A percentile compares a stretch with the other conserved stretches of the same genome.
Conservation (phyloP, 2,113 vertebrate genomes). For the Hipposideros armiger region DNA sequence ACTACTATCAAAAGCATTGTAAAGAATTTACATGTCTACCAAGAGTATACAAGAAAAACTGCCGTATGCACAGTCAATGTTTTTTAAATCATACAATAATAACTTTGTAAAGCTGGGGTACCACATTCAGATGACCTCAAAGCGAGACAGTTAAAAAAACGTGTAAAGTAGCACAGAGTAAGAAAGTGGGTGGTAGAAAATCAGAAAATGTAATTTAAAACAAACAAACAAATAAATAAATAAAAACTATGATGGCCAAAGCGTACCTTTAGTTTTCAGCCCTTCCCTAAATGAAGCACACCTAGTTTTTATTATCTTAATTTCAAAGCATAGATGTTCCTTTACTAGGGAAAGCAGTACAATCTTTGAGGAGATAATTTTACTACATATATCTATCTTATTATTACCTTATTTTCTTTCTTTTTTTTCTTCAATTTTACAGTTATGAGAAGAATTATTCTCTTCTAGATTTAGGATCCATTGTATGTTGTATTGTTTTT, state of each 20-base stretch:
- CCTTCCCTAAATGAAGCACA: background rate
- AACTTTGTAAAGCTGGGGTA: background rate
- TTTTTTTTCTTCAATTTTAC: conserved; percentile 14
- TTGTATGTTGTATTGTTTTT: background rate
- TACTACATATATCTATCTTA: background rate
- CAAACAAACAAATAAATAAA: background rate
- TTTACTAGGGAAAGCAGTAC: background rate
- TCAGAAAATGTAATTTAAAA: background rate
- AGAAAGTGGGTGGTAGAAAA: background rate
- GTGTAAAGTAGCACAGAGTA: background rate
- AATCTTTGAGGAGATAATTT: background rate
- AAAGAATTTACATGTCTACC: background rate
- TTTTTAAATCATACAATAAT: background rate
- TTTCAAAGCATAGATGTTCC: background rate
- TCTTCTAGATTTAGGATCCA: background rate
- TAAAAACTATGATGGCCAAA: background rate
- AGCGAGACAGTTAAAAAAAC: background rate
- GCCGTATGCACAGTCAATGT: background rate
- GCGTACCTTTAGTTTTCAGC: background rate
- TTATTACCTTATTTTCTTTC: conserved; percentile 17
- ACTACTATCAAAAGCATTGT: background rate
- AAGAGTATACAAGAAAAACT: background rate
- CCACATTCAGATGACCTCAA: background rate
- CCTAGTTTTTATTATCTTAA: background rate
- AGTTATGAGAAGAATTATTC: background rate